Conservation (phyloP, 2,113 vertebrate genomes). For the Nannobrachium achirus region DNA sequence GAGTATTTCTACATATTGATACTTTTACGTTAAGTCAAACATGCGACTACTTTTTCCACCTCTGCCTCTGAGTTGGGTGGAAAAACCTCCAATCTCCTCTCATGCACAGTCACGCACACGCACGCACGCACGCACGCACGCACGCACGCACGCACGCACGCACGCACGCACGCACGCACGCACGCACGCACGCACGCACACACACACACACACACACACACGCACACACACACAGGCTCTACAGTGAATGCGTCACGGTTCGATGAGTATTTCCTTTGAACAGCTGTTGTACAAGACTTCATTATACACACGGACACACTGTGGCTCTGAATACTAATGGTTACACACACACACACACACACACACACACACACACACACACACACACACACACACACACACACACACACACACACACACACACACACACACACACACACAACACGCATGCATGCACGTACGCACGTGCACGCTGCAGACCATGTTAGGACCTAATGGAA, state of each 20-base stretch:
- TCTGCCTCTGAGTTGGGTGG: too few relatives aligned
- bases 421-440: neutral
- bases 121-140: neutral
- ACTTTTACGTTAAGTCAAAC: too few relatives aligned
- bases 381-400: too few relatives aligned
- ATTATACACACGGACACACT: too few relatives aligned
- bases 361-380: neutral
- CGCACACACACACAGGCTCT: conserved; percentile 9
- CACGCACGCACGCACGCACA: neutral
- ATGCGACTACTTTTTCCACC: too few relatives aligned
- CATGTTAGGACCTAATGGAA: too few relatives aligned
- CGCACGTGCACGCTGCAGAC: neutral
- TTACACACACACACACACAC: neutral
- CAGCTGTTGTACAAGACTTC: too few relatives aligned
- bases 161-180: neutral
- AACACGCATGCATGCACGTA: neutral
- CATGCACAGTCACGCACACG: neutral
- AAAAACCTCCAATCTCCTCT: too few relatives aligned
- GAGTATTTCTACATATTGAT: too few relatives aligned
- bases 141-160: conserved; percentile 2
- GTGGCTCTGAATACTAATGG: too few relatives aligned
- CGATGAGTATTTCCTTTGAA: too few relatives aligned
- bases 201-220: conserved; percentile 2
- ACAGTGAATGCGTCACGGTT: too few relatives aligned
- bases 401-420: neutral